phyloP scores from a whole-genome alignment of 2,797 vertebrate genomes.

The Hirundo rustica region DNA sequence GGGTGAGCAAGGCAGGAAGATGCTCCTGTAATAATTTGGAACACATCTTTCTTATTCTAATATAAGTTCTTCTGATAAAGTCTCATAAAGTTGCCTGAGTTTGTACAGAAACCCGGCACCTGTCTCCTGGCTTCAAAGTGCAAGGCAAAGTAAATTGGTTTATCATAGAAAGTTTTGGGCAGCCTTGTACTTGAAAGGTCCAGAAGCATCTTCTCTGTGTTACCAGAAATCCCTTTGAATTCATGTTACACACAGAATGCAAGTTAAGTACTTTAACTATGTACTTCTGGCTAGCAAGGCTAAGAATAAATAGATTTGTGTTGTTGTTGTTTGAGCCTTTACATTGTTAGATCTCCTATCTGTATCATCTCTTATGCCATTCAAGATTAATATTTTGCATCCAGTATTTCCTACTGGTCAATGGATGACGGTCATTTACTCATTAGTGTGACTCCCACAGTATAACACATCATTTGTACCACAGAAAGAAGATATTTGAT shows the following conservation, averaged over 20 bases:
- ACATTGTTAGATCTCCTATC: background rate
- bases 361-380: background rate
- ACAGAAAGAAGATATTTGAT: background rate
- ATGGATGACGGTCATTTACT: background rate
- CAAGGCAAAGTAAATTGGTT: background rate
- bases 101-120: background rate
- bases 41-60: background rate
- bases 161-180: background rate
- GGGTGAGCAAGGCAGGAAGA: background rate
- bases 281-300: background rate
- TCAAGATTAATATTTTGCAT: background rate
- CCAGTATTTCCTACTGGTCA: background rate
- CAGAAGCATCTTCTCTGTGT: background rate
- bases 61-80: constrained; percentile 67
- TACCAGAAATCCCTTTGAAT: background rate
- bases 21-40: background rate
- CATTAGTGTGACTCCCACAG: background rate
- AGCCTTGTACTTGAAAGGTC: background rate
- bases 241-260: background rate
- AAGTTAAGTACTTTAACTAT: background rate
- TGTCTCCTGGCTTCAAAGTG: background rate
- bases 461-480: background rate
- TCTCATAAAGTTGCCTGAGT: constrained; percentile 59
- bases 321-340: background rate
- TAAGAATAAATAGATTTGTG: background rate